Conservation (phyloP, 2,113 vertebrate genomes). For the Neotragus pygmaeus region DNA sequence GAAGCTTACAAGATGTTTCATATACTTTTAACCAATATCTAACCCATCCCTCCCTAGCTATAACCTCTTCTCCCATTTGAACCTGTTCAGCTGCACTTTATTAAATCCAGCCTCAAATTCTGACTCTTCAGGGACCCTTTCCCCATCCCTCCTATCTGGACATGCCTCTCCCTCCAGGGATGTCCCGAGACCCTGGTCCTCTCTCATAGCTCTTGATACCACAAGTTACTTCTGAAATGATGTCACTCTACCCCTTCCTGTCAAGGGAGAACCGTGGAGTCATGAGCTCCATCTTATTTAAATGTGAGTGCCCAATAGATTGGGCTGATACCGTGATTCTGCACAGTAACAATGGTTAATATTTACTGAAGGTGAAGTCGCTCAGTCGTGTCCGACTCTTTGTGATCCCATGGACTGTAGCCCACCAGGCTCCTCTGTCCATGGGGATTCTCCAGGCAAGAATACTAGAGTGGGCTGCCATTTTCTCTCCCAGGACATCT, state of each 20-base stretch:
- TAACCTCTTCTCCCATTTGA: fast-evolving
- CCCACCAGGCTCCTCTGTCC: background rate
- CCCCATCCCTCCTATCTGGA: background rate
- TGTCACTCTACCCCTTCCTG: background rate
- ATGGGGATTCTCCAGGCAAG: background rate
- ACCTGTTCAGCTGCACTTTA: fast-evolving
- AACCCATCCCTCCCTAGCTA: fast-evolving
- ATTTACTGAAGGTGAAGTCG: fast-evolving
- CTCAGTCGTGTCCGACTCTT: background rate
- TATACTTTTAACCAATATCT: fast-evolving
- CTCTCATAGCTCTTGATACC: background rate
- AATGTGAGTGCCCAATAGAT: background rate
- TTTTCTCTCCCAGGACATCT: background rate
- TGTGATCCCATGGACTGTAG: background rate
- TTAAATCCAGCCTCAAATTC: background rate
- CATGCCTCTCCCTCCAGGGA: background rate
- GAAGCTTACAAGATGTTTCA: background rate
- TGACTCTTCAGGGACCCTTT: background rate
- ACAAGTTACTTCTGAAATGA: too few species aligned
- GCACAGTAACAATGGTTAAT: fast-evolving
- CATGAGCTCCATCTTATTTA: background rate
- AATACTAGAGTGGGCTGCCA: background rate
- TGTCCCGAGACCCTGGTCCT: too few species aligned
- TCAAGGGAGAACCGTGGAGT: background rate
- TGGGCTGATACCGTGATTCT: background rate